A percentile compares a stretch with the other conserved stretches of the same genome.
phyloP scores from a whole-genome alignment of 2,888 invertebrate species.

The Rhagophthalmus giganteus region DNA sequence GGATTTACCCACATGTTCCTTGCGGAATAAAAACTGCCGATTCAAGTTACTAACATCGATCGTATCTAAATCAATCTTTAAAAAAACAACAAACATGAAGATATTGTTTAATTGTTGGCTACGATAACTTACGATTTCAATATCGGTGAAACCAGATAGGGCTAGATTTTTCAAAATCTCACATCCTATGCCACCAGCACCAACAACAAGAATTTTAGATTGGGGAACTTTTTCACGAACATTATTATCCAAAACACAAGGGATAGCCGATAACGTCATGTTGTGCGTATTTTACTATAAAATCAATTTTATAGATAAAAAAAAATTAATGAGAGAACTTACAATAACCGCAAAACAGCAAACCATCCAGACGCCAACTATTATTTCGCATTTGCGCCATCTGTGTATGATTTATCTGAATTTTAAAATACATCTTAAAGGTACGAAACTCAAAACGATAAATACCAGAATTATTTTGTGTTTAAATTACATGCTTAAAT shows the following conservation, averaged over 20 bases:
- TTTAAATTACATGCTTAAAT: no score
- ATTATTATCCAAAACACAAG: conserved; percentile 68
- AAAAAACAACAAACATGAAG: conserved; percentile 41
- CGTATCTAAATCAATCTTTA: conserved; percentile 97
- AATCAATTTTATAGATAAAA: conserved; percentile 5
- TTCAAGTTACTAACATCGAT: conserved; percentile 99
- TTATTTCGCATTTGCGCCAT: no score
- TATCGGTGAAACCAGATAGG: conserved; percentile 87
- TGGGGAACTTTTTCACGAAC: conserved; percentile 67
- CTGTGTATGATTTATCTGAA: no score
- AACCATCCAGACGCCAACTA: no score
- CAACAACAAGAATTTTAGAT: conserved; percentile 83
- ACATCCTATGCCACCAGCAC: conserved; percentile 99
- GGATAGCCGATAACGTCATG: conserved; percentile 52
- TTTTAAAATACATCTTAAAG: no score
- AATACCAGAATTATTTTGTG: no score
- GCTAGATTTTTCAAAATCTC: conserved; percentile 97
- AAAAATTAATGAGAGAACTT: no score
- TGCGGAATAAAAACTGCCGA: conserved; percentile 97
- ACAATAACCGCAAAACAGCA: no score
- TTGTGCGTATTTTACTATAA: background rate
- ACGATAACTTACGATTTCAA: conserved; percentile 83
- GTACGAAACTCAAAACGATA: no score
- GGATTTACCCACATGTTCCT: conserved; percentile 96
- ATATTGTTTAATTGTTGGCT: conserved; percentile 1